Conservation (phyloP, 2,113 vertebrate species). For the Chloropsis hardwickii region DNA sequence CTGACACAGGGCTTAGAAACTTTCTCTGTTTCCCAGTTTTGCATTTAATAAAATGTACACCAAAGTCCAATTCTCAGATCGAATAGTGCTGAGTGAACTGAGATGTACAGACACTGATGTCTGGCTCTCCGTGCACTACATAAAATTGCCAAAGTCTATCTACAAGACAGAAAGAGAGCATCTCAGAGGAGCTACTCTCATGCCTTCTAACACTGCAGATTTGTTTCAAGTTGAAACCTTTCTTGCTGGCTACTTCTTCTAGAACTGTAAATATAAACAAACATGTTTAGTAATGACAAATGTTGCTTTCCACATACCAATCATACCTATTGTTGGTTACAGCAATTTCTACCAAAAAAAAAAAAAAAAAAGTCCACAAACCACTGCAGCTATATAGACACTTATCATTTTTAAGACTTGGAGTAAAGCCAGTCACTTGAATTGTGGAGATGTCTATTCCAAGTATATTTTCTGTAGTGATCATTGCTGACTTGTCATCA, state of each 20-base stretch:
- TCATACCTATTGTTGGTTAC: slow-evolving; percentile 69
- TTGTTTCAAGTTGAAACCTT: slow-evolving; percentile 65
- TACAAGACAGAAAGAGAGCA: slow-evolving; percentile 48
- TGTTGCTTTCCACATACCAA: slow-evolving; percentile 67
- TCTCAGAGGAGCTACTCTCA: slow-evolving; percentile 35
- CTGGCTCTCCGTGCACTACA: background rate
- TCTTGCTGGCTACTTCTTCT: slow-evolving; percentile 51
- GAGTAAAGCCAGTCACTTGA: slow-evolving; percentile 66
- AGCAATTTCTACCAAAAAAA: slow-evolving; percentile 50
- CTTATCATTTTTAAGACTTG: slow-evolving; percentile 71
- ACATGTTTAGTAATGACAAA: slow-evolving; percentile 67
- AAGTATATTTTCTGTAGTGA: slow-evolving; percentile 71
- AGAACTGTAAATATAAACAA: slow-evolving; percentile 71
- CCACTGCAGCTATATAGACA: slow-evolving; percentile 44
- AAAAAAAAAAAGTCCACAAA: background rate
- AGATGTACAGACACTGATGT: slow-evolving; percentile 2
- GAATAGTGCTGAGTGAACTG: background rate
- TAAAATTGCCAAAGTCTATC: slow-evolving; percentile 48
- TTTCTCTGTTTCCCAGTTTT: background rate
- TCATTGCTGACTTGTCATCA: slow-evolving; percentile 47
- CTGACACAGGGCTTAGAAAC: background rate
- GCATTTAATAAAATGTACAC: slow-evolving; percentile 9
- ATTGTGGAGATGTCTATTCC: slow-evolving; percentile 66
- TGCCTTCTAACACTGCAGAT: slow-evolving; percentile 43
- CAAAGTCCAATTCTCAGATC: background rate